Percentiles rank a stretch among this genome's conserved stretches.
Evolutionary conservation across 64 coral and sea anemone genomes (phyloP).

Genomic region (Trachythela sp.): DNA sequence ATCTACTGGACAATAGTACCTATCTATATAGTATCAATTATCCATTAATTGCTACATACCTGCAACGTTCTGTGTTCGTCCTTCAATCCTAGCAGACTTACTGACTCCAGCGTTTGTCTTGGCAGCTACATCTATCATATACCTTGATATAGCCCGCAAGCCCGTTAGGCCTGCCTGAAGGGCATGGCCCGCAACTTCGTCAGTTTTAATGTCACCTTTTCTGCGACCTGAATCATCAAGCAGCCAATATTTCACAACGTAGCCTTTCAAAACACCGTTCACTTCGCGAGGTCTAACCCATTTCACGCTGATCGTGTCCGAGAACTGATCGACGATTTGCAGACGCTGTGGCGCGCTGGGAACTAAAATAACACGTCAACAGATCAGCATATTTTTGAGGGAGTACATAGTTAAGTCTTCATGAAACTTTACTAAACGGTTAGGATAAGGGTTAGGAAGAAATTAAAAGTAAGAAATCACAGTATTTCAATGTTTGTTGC

Average conservation of each 20-base stretch:
- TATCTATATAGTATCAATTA: no score
- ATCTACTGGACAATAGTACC: no score
- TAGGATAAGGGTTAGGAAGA: no score
- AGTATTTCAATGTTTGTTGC: no score
- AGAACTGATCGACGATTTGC: neutral
- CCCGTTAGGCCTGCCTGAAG: neutral
- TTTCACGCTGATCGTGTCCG: conserved; percentile 4
- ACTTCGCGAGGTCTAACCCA: conserved; percentile 12
- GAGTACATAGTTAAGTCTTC: no score
- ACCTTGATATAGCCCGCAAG: neutral
- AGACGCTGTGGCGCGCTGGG: neutral
- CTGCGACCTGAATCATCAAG: no score
- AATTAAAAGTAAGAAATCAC: no score
- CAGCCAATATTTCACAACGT: neutral
- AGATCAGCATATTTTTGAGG: neutral
- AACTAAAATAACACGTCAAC: conserved; percentile 6
- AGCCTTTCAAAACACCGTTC: neutral
- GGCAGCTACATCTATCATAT: neutral
- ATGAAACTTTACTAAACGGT: no score
- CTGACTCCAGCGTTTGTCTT: conserved; percentile 1
- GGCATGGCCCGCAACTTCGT: neutral
- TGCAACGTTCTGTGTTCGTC: neutral
- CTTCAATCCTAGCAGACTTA: neutral
- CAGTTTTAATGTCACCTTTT: neutral
- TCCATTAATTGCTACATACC: neutral